A percentile compares a stretch with the other conserved stretches of the same genome.
phyloP scores from a whole-genome alignment of 2,797 vertebrate genomes.

The Urophycis tenuis region DNA sequence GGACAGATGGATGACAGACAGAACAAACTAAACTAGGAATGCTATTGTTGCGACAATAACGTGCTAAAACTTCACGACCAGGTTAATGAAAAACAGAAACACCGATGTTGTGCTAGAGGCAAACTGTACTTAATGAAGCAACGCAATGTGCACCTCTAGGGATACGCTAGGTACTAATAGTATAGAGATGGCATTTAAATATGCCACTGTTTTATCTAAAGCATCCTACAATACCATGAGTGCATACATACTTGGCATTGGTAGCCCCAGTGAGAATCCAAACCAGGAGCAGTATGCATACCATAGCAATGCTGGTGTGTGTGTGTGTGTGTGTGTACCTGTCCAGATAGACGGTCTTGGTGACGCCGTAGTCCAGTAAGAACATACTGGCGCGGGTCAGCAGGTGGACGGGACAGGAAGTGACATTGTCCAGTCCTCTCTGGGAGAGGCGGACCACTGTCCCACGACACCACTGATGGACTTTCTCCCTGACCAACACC shows the following conservation, averaged over 20 bases:
- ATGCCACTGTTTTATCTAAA: too few relatives aligned
- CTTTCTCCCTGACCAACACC: conserved; percentile 51
- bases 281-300: too few relatives aligned
- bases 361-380: conserved; percentile 58
- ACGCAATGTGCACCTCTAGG: background rate
- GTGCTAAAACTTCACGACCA: background rate
- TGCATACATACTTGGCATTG: too few relatives aligned
- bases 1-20: background rate
- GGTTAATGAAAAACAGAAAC: background rate
- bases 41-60: background rate
- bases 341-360: conserved; percentile 39
- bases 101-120: background rate
- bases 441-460: conserved; percentile 41
- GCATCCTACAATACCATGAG: too few relatives aligned
- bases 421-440: background rate
- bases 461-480: conserved; percentile 21
- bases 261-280: too few relatives aligned
- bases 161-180: too few relatives aligned
- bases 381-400: conserved; percentile 52
- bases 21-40: background rate
- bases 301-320: background rate
- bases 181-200: too few relatives aligned
- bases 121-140: background rate
- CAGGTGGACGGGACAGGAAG: conserved; percentile 43
- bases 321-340: conserved; percentile 36